A percentile compares a stretch with the other conserved stretches of the same genome.
These are phyloP conservation scores for Dolichallabes microphthalmus DNA, from an alignment of 2,113 vertebrate genomes.

Conservation along the genomic window DNA sequence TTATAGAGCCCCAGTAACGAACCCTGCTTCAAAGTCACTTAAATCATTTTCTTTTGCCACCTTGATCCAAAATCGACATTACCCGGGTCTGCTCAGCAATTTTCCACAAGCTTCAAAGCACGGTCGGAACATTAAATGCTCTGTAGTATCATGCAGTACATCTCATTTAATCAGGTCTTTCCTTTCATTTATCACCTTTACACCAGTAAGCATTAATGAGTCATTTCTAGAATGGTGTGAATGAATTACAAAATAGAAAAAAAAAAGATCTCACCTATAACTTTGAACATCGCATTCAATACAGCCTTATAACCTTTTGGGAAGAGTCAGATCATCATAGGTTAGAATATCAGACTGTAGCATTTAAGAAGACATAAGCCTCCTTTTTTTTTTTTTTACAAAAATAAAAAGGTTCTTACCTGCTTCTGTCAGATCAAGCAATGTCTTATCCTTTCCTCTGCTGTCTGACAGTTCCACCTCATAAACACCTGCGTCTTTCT, in stretches of 20 bases:
- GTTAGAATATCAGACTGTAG: not conserved
- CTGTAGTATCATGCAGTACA: not conserved
- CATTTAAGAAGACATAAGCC: not conserved
- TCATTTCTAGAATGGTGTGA: not conserved
- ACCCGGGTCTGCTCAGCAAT: not conserved
- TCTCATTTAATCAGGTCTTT: not conserved
- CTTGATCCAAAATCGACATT: not conserved
- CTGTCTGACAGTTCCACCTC: slow-evolving; percentile 88
- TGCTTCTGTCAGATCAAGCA: slow-evolving; percentile 82
- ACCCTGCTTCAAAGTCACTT: not conserved
- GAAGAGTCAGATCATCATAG: not conserved
- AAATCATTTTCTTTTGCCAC: not conserved
- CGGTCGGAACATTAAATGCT: not conserved
- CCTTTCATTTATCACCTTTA: not conserved
- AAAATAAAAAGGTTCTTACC: slow-evolving; percentile 66
- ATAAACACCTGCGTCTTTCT: slow-evolving; percentile 87
- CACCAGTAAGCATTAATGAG: not conserved
- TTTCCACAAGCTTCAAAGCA: not conserved
- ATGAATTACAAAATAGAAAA: not conserved
- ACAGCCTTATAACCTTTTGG: slow-evolving; percentile 87
- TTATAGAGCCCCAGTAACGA: not conserved
- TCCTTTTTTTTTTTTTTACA: too few species aligned
- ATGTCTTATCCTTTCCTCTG: slow-evolving; percentile 89
- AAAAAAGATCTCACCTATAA: slow-evolving; percentile 81
- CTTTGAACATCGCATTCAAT: slow-evolving; percentile 90